Percentiles rank a stretch among this genome's conserved stretches.
Evolutionary conservation across 2,888 invertebrate species (phyloP).

Genomic region (Mantis religiosa): DNA sequence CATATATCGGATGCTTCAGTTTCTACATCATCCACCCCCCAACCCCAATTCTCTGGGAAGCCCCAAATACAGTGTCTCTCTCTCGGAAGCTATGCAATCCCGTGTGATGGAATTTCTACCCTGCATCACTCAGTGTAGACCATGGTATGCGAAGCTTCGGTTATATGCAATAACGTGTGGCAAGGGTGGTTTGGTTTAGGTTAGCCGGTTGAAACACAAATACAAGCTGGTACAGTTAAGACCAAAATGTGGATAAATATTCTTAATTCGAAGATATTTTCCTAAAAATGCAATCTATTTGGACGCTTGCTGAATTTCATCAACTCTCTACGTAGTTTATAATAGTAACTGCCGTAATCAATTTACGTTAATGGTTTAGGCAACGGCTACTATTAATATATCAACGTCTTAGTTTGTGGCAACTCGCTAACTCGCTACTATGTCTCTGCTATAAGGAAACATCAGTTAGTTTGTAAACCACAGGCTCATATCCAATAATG

Average conservation of each 20-base stretch:
- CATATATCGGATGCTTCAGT: constrained; percentile 9
- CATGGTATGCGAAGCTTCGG: constrained; percentile 4
- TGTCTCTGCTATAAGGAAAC: too few species aligned
- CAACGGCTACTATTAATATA: too few species aligned
- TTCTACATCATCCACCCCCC: background rate
- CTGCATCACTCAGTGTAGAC: constrained; percentile 21
- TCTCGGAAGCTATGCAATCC: constrained; percentile 10
- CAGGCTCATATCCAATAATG: too few species aligned
- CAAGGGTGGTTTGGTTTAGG: background rate
- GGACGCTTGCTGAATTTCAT: too few species aligned
- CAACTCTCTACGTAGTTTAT: too few species aligned
- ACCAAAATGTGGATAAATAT: background rate
- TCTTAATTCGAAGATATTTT: too few species aligned
- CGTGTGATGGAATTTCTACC: constrained; percentile 24
- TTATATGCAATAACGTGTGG: background rate
- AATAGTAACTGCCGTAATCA: too few species aligned
- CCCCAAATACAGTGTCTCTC: background rate
- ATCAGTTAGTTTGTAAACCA: too few species aligned
- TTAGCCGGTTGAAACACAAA: background rate
- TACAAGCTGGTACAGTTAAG: background rate
- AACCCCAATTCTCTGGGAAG: background rate
- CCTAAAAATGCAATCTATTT: too few species aligned
- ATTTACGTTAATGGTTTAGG: too few species aligned
- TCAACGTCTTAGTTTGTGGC: too few species aligned
- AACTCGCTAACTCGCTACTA: too few species aligned